Evolutionary conservation across 37 sponge, comb jelly and placozoan genomes (phyloP).

Genomic region (Aphrocallistes beatrix): DNA sequence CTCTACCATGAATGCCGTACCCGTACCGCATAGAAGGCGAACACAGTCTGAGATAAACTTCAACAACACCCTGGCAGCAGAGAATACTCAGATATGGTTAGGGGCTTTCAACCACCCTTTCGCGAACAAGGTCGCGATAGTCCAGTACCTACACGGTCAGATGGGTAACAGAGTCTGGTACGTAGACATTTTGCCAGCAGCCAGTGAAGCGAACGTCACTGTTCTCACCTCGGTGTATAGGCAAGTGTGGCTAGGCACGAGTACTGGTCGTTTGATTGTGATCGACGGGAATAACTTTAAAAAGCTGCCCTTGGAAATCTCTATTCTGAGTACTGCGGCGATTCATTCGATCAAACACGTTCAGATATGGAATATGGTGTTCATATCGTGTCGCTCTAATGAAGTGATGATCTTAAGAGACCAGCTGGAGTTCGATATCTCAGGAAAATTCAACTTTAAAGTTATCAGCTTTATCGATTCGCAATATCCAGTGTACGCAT

Average conservation of each 20-base stretch:
- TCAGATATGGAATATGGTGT: neutral
- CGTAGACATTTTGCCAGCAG: neutral
- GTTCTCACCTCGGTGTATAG: neutral
- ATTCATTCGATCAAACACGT: neutral
- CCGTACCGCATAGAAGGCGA: neutral
- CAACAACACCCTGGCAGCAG: neutral
- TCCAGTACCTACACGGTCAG: neutral
- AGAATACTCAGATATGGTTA: conserved; percentile 1
- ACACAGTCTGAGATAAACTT: neutral
- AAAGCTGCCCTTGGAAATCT: neutral
- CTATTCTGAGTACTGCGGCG: neutral
- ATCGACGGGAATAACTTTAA: neutral
- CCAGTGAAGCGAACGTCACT: neutral
- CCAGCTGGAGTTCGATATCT: neutral
- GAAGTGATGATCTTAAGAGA: neutral
- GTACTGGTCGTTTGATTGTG: neutral
- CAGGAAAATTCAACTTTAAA: neutral
- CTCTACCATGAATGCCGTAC: neutral
- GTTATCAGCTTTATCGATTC: neutral
- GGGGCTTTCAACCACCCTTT: neutral
- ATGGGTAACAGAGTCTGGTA: neutral
- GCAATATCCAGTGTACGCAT: neutral
- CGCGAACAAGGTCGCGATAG: neutral
- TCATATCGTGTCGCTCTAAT: neutral
- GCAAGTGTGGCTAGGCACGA: conserved; percentile 16